Percentiles rank a stretch among this genome's conserved stretches.
phyloP scores from a whole-genome alignment of 2,113 vertebrate species.

The Eulemur rufifrons region DNA sequence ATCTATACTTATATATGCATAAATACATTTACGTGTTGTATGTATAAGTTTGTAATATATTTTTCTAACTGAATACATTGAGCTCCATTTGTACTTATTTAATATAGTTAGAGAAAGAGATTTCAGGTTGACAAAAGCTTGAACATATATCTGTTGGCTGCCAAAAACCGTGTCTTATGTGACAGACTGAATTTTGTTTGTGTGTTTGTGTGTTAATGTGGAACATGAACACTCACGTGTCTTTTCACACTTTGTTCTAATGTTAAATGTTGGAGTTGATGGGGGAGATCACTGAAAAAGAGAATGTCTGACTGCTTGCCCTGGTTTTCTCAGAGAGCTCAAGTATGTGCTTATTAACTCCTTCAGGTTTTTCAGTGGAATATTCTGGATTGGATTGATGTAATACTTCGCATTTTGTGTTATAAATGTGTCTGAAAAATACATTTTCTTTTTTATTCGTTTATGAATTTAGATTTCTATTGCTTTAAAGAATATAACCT shows the following conservation, averaged over 20 bases:
- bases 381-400: background rate
- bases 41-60: background rate
- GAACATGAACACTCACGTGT: background rate
- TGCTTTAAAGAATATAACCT: constrained; percentile 89
- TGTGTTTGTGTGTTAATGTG: background rate
- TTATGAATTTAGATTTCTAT: constrained; percentile 87
- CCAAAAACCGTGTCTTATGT: constrained; percentile 28
- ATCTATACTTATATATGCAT: background rate
- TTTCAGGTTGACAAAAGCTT: constrained; percentile 36
- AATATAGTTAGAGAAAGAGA: constrained; percentile 30
- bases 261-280: background rate
- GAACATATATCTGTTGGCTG: background rate
- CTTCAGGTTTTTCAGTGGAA: constrained; percentile 1
- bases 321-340: background rate
- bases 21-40: background rate
- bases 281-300: background rate
- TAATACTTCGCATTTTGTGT: constrained; percentile 31
- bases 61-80: constrained; percentile 43
- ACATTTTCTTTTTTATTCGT: constrained; percentile 22
- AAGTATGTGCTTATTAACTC: background rate
- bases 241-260: constrained; percentile 35
- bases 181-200: constrained; percentile 37
- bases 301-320: background rate
- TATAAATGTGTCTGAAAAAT: constrained; percentile 27
- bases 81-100: constrained; percentile 26